Conservation (phyloP, 2,888 invertebrate genomes). For the Ptychoptera contaminata region DNA sequence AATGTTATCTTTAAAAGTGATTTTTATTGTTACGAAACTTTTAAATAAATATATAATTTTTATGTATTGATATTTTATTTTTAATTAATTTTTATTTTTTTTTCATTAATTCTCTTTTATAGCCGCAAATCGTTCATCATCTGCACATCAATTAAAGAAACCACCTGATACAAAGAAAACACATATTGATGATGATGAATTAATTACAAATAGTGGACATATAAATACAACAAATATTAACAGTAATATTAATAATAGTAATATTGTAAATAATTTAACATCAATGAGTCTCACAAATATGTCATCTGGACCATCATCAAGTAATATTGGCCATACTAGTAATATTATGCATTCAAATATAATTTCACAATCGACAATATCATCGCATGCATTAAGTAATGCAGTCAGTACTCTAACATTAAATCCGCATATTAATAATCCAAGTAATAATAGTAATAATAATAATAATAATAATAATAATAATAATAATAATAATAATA, state of each 20-base stretch:
- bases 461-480: slow-evolving; percentile 12
- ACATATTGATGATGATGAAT: slow-evolving; percentile 5
- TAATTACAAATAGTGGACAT: slow-evolving; percentile 4
- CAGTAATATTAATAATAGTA: background rate
- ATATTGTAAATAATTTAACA: too few species aligned
- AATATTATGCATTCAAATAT: too few species aligned
- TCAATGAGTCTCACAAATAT: too few species aligned
- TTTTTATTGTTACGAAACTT: too few species aligned
- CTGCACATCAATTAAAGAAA: slow-evolving; percentile 10
- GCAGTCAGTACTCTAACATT: background rate
- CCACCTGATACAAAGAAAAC: slow-evolving; percentile 10
- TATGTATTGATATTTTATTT: background rate
- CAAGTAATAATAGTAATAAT: background rate
- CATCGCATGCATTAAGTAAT: background rate
- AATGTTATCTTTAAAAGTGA: too few species aligned
- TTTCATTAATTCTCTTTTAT: background rate
- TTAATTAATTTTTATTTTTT: background rate
- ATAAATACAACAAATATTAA: slow-evolving; percentile 1
- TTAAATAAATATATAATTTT: background rate
- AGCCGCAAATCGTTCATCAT: slow-evolving; percentile 7
- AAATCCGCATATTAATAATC: background rate
- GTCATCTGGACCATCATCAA: too few species aligned
- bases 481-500: background rate
- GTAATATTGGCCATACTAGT: too few species aligned
- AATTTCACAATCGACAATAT: too few species aligned